Evolutionary conservation across 2,113 vertebrate species (phyloP).

Genomic region (Stegostoma tigrinum): DNA sequence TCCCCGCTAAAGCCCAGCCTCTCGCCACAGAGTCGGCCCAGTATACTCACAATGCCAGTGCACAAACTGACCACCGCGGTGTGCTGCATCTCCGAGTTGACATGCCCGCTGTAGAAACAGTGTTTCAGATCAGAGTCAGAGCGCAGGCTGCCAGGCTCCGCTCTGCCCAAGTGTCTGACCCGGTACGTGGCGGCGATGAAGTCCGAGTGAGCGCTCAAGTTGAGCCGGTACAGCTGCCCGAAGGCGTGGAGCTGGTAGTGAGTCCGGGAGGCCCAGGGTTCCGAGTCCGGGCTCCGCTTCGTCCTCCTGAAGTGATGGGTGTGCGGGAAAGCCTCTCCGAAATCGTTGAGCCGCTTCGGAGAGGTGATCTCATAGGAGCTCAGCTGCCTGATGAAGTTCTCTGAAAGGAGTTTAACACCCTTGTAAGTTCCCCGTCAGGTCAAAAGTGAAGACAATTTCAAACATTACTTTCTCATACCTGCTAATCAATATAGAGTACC

Average conservation of each 20-base stretch:
- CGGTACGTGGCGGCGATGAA: constrained; percentile 74
- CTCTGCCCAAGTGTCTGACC: constrained; percentile 67
- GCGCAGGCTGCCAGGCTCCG: constrained; percentile 39
- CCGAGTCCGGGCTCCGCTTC: constrained; percentile 62
- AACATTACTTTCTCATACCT: background rate
- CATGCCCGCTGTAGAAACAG: constrained; percentile 89
- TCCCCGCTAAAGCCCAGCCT: background rate
- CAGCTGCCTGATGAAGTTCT: constrained; percentile 72
- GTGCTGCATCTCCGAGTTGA: constrained; percentile 64
- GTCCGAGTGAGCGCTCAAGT: constrained; percentile 75
- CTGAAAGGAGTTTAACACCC: constrained; percentile 51
- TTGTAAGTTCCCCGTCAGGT: background rate
- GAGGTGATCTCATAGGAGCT: constrained; percentile 83
- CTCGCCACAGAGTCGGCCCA: background rate
- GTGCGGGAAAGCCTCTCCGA: constrained; percentile 77
- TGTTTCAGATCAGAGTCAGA: constrained; percentile 70
- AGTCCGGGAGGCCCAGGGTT: constrained; percentile 52
- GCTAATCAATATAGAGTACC: background rate
- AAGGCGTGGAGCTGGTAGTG: constrained; percentile 82
- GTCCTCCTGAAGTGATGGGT: constrained; percentile 67
- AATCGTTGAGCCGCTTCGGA: constrained; percentile 80
- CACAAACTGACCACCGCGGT: constrained; percentile 84
- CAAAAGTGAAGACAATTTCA: background rate
- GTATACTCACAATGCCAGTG: constrained; percentile 81
- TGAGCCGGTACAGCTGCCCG: constrained; percentile 81